Evolutionary conservation across 2,888 invertebrate species (phyloP), one percentile per base, ranked within the genome.

Genomic region (Stenodera caucasica): DNA sequence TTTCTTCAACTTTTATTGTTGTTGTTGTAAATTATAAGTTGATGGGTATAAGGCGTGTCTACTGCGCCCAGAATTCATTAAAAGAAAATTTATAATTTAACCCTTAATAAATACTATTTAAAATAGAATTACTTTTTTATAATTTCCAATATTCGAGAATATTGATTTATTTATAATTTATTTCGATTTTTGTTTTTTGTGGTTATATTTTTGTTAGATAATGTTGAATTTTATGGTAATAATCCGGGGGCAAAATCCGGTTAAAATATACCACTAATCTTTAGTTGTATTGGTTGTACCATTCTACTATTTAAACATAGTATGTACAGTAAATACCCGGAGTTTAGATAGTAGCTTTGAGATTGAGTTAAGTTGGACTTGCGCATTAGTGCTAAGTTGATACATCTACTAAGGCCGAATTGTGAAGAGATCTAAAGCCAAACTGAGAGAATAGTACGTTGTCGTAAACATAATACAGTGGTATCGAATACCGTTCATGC

Each of bases 401-500:
- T 26, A 26, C 26, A 26, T 26, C 26, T 26, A 26, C 54, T 30
- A 15, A 52, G 54, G 58, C 51, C 40, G 33, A 54, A 53, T 49
- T 32, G 26, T 26, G 18, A 32, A 35, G 32, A 53, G 45, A 23
- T 23, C 45, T 21, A 23, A 45, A 23, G 21, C 45, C 8, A 11
- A 45, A 45, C 23, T 23, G 45, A 23, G 57, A 61, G 61, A 61
- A 61, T 53, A 61, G 53, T 61, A 51, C 50, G 52, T 57, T 56
- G 23, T 7, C 23, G 45, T 45, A 45, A 57, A 61, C 61, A 57
- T 54, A 60, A 56, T 57, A 56, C 58, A 35, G 45, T 53, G 58
- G 56, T 53, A 58, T 58, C 58, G 63, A 63, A 63, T 26, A 58
- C 56, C 63, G 63, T 63, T 59, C 63, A 63, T 63, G 63, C 63